Percentiles rank a stretch among this genome's conserved stretches.
These are phyloP conservation scores for Naja naja DNA, from an alignment of 2,113 vertebrate species.

Conservation along the genomic window DNA sequence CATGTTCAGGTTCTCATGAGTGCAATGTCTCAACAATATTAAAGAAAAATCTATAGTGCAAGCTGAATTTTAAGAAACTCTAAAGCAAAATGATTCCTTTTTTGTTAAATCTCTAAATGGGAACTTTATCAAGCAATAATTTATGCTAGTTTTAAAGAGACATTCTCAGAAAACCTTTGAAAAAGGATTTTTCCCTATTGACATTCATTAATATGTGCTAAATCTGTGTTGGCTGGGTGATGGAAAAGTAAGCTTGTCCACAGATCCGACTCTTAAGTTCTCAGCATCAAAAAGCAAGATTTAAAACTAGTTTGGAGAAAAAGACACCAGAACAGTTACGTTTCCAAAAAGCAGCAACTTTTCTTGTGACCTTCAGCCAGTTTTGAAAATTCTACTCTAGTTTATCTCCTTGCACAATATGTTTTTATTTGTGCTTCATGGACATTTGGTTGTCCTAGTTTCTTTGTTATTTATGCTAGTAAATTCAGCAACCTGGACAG, in stretches of 20 bases:
- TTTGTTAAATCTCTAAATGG: not conserved
- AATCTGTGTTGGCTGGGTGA: not conserved
- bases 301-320: not conserved
- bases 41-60: not conserved
- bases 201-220: slow-evolving; percentile 5
- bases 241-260: not conserved
- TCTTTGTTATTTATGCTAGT: not conserved
- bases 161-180: not conserved
- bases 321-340: not conserved
- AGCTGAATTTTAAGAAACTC: not conserved
- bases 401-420: not conserved
- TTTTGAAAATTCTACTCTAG: not conserved
- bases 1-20: not conserved
- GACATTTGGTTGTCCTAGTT: slow-evolving; percentile 2
- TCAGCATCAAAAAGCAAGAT: not conserved
- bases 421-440: not conserved
- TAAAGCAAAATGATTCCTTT: not conserved
- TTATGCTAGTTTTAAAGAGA: not conserved
- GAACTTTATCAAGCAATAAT: slow-evolving; percentile 8
- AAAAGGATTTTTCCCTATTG: not conserved
- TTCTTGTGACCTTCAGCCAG: not conserved
- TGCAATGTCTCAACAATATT: not conserved
- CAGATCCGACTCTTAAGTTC: not conserved
- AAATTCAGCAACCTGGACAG: not conserved
- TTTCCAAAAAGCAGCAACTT: not conserved